These are phyloP conservation scores for Amphibalanus amphitrite DNA, from an alignment of 1,140 invertebrate species.

Conservation along the genomic window DNA sequence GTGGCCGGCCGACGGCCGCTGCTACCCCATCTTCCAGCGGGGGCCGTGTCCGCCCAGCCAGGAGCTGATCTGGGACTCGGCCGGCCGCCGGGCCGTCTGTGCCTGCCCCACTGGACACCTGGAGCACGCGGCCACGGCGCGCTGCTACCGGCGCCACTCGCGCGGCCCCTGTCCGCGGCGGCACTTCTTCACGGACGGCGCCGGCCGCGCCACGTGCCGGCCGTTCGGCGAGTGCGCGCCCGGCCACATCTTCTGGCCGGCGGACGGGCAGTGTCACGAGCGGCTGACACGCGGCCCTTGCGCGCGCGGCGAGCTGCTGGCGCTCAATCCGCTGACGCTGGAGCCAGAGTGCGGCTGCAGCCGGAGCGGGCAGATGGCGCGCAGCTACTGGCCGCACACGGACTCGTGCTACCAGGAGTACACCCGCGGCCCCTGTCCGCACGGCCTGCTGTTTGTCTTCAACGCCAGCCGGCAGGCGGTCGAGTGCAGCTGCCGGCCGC, in stretches of 20 bases:
- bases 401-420: background rate
- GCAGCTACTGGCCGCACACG: background rate
- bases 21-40: slow-evolving; percentile 1
- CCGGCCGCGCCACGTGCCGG: background rate
- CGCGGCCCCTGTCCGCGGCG: background rate
- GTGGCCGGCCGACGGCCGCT: slow-evolving; percentile 52
- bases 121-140: background rate
- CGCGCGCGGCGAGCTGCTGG: background rate
- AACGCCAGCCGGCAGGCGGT: background rate
- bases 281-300: background rate
- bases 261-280: background rate
- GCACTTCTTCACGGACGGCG: background rate
- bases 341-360: background rate
- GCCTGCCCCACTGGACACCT: background rate
- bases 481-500: background rate
- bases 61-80: slow-evolving; percentile 32
- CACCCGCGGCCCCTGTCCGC: background rate
- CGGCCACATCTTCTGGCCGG: background rate
- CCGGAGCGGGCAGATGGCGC: background rate
- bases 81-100: background rate
- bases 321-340: background rate
- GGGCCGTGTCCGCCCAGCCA: background rate
- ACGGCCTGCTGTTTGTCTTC: background rate
- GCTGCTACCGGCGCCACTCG: background rate
- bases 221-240: background rate